A percentile compares a stretch with the other conserved stretches of the same genome.
These are phyloP conservation scores for Scaptomyza pallida DNA, from an alignment of 1,140 invertebrate species.

Conservation along the genomic window DNA sequence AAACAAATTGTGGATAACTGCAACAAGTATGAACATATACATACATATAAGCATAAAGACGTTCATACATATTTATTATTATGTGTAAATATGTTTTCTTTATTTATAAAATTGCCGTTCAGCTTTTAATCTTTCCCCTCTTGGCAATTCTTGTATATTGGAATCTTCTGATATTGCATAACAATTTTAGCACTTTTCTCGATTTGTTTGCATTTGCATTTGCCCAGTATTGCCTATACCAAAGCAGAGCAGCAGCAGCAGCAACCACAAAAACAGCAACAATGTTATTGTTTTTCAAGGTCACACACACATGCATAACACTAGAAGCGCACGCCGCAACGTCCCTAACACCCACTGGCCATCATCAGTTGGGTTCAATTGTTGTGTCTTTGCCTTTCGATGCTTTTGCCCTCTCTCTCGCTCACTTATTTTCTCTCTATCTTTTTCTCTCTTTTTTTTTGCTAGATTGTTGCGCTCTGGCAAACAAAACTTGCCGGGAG, in stretches of 20 bases:
- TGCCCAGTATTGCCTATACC: constrained; percentile 41
- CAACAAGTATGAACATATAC: constrained; percentile 5
- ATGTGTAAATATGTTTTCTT: not conserved
- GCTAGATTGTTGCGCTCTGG: constrained; percentile 36
- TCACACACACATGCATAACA: constrained; percentile 53
- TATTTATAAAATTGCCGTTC: constrained; percentile 6
- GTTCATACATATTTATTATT: not conserved
- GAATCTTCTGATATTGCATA: constrained; percentile 60
- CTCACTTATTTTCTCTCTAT: constrained; percentile 6
- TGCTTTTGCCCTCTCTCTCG: constrained; percentile 12
- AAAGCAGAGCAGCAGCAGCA: constrained; percentile 35
- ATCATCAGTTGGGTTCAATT: constrained; percentile 51
- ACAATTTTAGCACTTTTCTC: constrained; percentile 71
- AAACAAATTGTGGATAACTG: constrained; percentile 6
- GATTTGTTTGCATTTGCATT: constrained; percentile 79
- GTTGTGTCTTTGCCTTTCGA: constrained; percentile 43
- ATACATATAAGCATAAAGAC: too few species aligned
- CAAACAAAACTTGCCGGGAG: constrained; percentile 55
- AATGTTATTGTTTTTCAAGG: constrained; percentile 79
- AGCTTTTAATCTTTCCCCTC: constrained; percentile 15
- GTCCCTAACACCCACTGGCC: constrained; percentile 42
- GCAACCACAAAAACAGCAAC: constrained; percentile 54
- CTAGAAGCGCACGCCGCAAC: constrained; percentile 3
- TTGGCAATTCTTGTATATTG: constrained; percentile 36
- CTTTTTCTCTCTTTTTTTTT: constrained; percentile 6